These are phyloP conservation scores for Leptinotarsa texana DNA, from an alignment of 1,140 invertebrate genomes.

Conservation along the genomic window DNA sequence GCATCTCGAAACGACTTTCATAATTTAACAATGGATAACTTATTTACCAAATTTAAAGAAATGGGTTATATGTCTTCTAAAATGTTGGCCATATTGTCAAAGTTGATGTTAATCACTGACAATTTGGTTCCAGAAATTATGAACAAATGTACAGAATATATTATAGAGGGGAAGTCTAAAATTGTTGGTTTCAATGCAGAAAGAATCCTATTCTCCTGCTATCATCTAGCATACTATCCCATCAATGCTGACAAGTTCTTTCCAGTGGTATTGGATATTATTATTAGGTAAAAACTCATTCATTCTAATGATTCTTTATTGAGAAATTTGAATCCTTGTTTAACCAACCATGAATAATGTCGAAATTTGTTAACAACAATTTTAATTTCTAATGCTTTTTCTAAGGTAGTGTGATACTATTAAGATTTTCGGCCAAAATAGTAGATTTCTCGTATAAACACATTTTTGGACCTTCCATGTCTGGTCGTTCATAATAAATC, in stretches of 20 bases:
- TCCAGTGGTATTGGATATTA: conserved; percentile 43
- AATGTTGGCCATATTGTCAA: conserved; percentile 54
- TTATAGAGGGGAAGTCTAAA: conserved; percentile 51
- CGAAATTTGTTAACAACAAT: conserved; percentile 75
- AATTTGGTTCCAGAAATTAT: conserved; percentile 55
- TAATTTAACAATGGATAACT: conserved; percentile 27
- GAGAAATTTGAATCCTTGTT: conserved; percentile 74
- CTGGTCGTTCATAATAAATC: conserved; percentile 74
- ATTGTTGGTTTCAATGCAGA: conserved; percentile 58
- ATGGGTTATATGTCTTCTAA: conserved; percentile 52
- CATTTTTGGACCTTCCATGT: too few relatives aligned
- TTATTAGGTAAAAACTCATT: conserved; percentile 44
- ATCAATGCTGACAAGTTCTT: conserved; percentile 52
- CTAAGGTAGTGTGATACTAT: conserved; percentile 59
- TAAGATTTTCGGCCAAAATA: conserved; percentile 36
- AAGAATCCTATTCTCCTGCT: conserved; percentile 58
- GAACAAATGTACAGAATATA: conserved; percentile 56
- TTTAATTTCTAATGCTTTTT: conserved; percentile 63
- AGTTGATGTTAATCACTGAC: conserved; percentile 51
- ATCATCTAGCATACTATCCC: conserved; percentile 57
- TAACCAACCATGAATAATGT: conserved; percentile 78
- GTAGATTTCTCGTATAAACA: too few relatives aligned
- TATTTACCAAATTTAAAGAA: conserved; percentile 26
- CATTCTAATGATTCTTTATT: not conserved
- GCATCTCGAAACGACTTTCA: conserved; percentile 29